phyloP scores from a whole-genome alignment of 2,888 invertebrate species.

The Chironomus tentans region DNA sequence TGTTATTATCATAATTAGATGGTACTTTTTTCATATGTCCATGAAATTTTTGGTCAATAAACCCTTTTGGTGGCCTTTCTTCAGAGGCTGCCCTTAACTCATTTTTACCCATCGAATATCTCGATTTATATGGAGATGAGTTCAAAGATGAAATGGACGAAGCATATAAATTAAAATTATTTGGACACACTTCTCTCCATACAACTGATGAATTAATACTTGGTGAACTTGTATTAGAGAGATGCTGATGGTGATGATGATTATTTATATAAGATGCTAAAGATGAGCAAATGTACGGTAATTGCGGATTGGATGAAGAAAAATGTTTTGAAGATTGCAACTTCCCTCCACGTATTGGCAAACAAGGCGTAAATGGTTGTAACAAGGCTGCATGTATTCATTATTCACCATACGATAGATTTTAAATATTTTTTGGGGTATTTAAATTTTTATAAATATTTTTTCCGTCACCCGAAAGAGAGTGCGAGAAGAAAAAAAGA shows the following conservation, averaged over 20 bases:
- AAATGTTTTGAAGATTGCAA: conserved; percentile 43
- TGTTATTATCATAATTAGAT: conserved; percentile 20
- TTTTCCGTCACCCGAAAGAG: neutral
- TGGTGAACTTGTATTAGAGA: conserved; percentile 38
- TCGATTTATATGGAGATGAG: conserved; percentile 35
- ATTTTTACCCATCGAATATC: conserved; percentile 34
- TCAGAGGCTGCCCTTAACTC: conserved; percentile 30
- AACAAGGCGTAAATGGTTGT: conserved; percentile 43
- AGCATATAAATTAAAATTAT: conserved; percentile 42
- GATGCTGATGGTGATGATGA: conserved; percentile 25
- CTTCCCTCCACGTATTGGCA: conserved; percentile 43
- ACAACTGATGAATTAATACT: conserved; percentile 43
- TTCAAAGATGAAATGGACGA: conserved; percentile 39
- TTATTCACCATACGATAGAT: neutral
- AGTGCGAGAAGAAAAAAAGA: neutral
- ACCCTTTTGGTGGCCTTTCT: conserved; percentile 28
- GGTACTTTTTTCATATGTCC: neutral
- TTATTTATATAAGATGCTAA: conserved; percentile 29
- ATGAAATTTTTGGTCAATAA: neutral
- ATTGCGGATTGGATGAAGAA: conserved; percentile 43
- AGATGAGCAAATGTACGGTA: conserved; percentile 38
- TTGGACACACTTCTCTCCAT: conserved; percentile 43
- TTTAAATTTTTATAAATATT: neutral
- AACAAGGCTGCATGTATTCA: conserved; percentile 34
- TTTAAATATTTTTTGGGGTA: neutral